Percentiles rank a stretch among this genome's conserved stretches.
These are phyloP conservation scores for Gracilinanus agilis DNA, from an alignment of 2,113 vertebrate species.

Conservation along the genomic window DNA sequence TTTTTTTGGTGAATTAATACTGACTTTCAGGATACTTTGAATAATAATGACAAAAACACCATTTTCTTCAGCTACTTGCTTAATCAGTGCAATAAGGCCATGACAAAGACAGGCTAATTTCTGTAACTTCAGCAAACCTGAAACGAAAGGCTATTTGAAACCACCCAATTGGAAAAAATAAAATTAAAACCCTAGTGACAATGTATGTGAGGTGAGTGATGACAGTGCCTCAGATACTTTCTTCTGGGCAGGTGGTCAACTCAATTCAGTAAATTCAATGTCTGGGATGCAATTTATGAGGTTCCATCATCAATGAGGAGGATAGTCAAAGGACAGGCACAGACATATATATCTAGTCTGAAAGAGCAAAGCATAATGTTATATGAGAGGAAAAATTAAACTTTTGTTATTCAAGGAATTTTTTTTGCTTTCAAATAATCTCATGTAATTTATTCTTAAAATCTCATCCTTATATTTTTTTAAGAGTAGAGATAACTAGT, in stretches of 20 bases:
- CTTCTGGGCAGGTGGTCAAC: slow-evolving; percentile 12
- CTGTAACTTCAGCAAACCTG: slow-evolving; percentile 33
- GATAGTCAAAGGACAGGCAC: not conserved
- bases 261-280: not conserved
- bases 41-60: slow-evolving; percentile 34
- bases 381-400: not conserved
- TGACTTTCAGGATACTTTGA: slow-evolving; percentile 49
- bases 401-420: not conserved
- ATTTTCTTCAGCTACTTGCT: slow-evolving; percentile 57
- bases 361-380: not conserved
- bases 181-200: not conserved
- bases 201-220: not conserved
- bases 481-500: not conserved
- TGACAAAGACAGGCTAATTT: not conserved
- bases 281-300: not conserved
- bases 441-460: not conserved
- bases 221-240: not conserved
- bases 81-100: slow-evolving; percentile 19
- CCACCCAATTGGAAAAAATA: slow-evolving; percentile 50
- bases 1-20: slow-evolving; percentile 15
- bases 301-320: not conserved
- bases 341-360: not conserved
- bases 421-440: not conserved
- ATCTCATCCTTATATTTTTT: not conserved
- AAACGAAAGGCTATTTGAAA: slow-evolving; percentile 37